phyloP scores from a whole-genome alignment of 37 sponge, comb jelly and placozoan genomes.

The Beroe ovata region DNA sequence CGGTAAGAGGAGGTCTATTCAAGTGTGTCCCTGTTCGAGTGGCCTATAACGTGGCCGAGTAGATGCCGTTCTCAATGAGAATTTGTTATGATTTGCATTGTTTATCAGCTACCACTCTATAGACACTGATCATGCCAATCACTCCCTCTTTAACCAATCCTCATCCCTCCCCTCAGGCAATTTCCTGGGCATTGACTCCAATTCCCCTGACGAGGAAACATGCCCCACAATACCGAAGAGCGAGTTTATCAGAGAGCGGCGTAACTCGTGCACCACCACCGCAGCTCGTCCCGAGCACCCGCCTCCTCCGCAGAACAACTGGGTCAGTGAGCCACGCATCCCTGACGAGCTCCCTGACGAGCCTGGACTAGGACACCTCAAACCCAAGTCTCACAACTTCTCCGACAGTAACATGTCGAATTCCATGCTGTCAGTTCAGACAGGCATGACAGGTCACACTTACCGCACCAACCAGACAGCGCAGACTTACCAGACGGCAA shows the following conservation, averaged over 20 bases:
- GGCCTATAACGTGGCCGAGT: too few species aligned
- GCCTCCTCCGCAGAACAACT: conserved; percentile 18
- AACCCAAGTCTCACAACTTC: conserved; percentile 52
- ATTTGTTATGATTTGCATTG: too few species aligned
- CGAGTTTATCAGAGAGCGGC: conserved; percentile 16
- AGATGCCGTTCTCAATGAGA: too few species aligned
- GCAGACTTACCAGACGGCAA: conserved; percentile 6
- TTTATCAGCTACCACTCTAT: too few species aligned
- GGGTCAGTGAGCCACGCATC: conserved; percentile 60
- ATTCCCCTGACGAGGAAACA: not conserved
- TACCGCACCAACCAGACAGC: conserved; percentile 12
- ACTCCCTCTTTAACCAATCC: too few species aligned
- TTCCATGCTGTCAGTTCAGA: conserved; percentile 17
- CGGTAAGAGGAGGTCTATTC: conserved; percentile 35
- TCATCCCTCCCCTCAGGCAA: conserved; percentile 27
- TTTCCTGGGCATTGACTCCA: conserved; percentile 26
- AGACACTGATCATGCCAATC: too few species aligned
- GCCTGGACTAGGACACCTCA: conserved; percentile 39
- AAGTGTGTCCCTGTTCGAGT: too few species aligned
- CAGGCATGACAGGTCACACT: conserved; percentile 15
- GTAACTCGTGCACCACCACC: conserved; percentile 65
- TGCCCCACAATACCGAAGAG: not conserved
- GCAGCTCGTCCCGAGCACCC: conserved; percentile 3
- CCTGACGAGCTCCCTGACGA: not conserved
- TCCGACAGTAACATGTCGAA: conserved; percentile 19